These are phyloP conservation scores for Phataginus tetradactyla DNA, from an alignment of 2,797 vertebrate species.

Conservation along the genomic window DNA sequence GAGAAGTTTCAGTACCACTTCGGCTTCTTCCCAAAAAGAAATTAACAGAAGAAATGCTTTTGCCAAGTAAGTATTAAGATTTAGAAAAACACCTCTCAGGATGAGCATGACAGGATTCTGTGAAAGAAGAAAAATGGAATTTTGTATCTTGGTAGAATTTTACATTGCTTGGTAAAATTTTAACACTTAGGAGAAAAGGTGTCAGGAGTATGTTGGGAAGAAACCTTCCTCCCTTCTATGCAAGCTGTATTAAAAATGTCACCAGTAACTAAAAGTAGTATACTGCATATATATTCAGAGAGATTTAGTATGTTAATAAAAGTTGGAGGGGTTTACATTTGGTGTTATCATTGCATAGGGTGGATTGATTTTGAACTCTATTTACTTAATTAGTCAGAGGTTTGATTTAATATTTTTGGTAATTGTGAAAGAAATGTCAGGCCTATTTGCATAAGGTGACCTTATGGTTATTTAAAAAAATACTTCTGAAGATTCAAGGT, in stretches of 20 bases:
- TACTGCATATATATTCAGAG: neutral
- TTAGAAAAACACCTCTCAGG: conserved; percentile 59
- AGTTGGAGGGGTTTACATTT: conserved; percentile 5
- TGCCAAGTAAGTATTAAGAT: conserved; percentile 89
- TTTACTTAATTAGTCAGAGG: conserved; percentile 37
- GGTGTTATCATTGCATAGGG: conserved; percentile 39
- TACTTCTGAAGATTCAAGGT: no score
- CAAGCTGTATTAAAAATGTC: conserved; percentile 60
- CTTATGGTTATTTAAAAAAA: neutral
- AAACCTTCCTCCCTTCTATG: conserved; percentile 9
- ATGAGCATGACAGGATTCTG: conserved; percentile 41
- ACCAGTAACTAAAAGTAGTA: conserved; percentile 5
- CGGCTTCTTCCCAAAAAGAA: conserved; percentile 91
- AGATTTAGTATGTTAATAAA: conserved; percentile 33
- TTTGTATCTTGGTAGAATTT: neutral
- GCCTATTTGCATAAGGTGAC: neutral
- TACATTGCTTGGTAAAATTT: conserved; percentile 13
- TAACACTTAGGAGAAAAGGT: conserved; percentile 31
- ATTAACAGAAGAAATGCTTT: conserved; percentile 90
- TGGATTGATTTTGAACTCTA: conserved; percentile 28
- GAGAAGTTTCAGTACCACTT: conserved; percentile 94
- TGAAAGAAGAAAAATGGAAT: conserved; percentile 54
- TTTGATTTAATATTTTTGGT: neutral
- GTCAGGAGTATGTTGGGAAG: conserved; percentile 13
- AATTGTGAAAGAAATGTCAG: conserved; percentile 15